Evolutionary conservation across 2,797 vertebrate species (phyloP).

Genomic region (Sebastes goodei): DNA sequence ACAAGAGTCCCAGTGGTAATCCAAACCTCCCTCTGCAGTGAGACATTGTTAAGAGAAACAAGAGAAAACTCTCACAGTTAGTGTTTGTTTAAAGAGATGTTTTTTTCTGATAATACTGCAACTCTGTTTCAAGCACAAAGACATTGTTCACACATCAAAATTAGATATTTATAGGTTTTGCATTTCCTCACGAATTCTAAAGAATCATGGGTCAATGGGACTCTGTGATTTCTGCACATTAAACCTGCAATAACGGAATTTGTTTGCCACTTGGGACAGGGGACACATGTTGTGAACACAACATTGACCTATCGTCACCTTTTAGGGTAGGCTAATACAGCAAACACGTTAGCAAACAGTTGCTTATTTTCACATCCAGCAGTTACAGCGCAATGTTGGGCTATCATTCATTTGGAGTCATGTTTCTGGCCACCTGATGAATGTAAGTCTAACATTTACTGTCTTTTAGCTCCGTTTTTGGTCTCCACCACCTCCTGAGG

Average conservation of each 20-base stretch:
- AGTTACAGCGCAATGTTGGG: neutral
- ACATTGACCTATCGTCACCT: no score
- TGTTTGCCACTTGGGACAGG: neutral
- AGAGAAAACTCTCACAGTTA: neutral
- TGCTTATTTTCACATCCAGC: neutral
- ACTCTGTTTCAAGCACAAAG: neutral
- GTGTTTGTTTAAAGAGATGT: neutral
- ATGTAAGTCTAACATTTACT: neutral
- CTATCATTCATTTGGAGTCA: no score
- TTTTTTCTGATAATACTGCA: neutral
- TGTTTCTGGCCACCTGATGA: neutral
- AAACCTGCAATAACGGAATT: neutral
- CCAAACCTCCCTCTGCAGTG: constrained; percentile 78
- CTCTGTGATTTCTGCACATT: neutral
- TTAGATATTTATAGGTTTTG: neutral
- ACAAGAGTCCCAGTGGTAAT: constrained; percentile 80
- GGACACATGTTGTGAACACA: neutral
- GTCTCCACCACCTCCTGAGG: neutral
- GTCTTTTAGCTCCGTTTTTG: neutral
- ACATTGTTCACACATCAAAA: neutral
- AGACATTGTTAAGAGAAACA: constrained; percentile 29
- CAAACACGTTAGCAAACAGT: neutral
- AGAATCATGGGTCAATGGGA: neutral
- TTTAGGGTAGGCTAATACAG: no score
- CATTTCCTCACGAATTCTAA: neutral